Evolutionary conservation across 2,888 invertebrate species (phyloP).

Genomic region (Pollenia labialis): DNA sequence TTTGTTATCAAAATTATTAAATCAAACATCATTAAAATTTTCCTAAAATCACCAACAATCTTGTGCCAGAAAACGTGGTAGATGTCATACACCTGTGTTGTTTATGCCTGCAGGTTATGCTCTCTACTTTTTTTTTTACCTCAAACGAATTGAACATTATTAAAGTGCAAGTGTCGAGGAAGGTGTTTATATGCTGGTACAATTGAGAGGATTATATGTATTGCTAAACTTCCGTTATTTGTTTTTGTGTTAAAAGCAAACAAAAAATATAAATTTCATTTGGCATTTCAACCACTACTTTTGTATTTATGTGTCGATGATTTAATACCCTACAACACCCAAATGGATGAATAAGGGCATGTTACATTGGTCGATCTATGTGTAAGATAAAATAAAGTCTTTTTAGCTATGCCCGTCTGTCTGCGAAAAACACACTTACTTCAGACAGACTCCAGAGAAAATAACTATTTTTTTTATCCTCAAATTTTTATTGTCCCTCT

Average conservation of each 20-base stretch:
- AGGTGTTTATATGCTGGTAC: conserved; percentile 49
- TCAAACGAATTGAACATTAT: not conserved
- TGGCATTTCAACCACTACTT: conserved; percentile 42
- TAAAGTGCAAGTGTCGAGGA: not conserved
- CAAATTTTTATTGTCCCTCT: no score
- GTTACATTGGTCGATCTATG: no score
- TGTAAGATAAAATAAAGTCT: no score
- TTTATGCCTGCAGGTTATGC: not conserved
- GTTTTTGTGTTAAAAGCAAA: conserved; percentile 21
- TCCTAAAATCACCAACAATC: not conserved
- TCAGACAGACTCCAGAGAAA: no score
- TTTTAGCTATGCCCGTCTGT: no score
- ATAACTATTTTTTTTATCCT: no score
- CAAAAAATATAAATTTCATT: conserved; percentile 3
- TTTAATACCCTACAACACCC: no score
- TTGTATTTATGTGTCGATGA: not conserved
- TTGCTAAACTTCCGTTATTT: conserved; percentile 57
- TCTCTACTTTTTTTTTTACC: not conserved
- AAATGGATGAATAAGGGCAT: no score
- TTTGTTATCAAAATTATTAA: not conserved
- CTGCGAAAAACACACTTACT: no score
- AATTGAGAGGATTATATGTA: conserved; percentile 61
- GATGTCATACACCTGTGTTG: not conserved
- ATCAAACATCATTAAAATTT: not conserved
- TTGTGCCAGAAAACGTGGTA: not conserved